These are phyloP conservation scores for Acrossocheilus wenchowensis DNA, from an alignment of 2,797 vertebrate species.

Conservation along the genomic window DNA sequence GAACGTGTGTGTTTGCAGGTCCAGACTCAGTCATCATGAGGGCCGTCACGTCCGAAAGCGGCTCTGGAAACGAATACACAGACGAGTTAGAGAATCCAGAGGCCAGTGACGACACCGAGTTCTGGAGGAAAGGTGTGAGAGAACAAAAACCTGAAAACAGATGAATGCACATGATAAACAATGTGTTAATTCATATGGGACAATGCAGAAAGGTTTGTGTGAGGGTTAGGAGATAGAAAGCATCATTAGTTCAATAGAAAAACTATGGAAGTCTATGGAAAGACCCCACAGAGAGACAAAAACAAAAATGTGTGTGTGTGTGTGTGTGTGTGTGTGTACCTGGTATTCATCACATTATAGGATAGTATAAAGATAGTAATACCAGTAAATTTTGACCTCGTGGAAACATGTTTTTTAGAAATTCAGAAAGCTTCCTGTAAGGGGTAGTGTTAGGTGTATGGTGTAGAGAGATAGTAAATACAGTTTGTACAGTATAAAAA, in stretches of 20 bases:
- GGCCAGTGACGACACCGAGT: conserved; percentile 62
- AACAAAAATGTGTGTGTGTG: no score
- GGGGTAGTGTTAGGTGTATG: no score
- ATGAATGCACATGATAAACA: background rate
- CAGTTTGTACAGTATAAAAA: no score
- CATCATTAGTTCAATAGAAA: background rate
- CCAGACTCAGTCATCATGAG: conserved; percentile 38
- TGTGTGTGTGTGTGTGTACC: background rate
- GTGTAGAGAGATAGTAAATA: no score
- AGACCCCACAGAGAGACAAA: background rate
- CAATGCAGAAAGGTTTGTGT: background rate
- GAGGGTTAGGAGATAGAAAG: background rate
- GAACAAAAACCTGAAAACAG: background rate
- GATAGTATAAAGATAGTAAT: no score
- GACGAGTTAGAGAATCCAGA: conserved; percentile 62
- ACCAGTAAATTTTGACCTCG: no score
- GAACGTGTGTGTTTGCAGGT: background rate
- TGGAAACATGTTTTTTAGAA: no score
- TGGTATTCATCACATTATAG: no score
- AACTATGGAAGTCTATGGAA: background rate
- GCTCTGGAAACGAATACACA: conserved; percentile 60
- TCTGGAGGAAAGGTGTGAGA: conserved; percentile 61
- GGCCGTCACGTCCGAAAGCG: conserved; percentile 11
- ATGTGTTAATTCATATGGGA: no score
- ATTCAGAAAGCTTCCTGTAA: no score